A percentile compares a stretch with the other conserved stretches of the same genome.
phyloP scores from a whole-genome alignment of 1,140 invertebrate genomes.

The Scaptomyza hsui region DNA sequence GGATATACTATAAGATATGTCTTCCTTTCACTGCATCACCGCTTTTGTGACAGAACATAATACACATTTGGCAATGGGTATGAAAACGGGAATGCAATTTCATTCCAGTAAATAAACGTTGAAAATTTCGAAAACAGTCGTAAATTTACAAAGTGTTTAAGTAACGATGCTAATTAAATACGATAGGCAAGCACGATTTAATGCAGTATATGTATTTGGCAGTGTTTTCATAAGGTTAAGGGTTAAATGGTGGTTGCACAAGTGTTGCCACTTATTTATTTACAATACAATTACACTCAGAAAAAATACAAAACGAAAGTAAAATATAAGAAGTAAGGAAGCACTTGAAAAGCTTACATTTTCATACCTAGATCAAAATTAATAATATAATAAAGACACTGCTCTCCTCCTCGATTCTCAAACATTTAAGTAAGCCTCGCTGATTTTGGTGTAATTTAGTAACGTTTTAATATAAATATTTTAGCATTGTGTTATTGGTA shows the following conservation, averaged over 20 bases:
- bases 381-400: no score
- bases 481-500: no score
- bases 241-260: slow-evolving; percentile 8
- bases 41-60: background rate
- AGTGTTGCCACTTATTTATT: slow-evolving; percentile 15
- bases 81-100: slow-evolving; percentile 28
- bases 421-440: no score
- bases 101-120: slow-evolving; percentile 45
- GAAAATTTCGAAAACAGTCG: slow-evolving; percentile 33
- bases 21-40: background rate
- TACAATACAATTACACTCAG: background rate
- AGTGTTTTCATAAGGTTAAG: slow-evolving; percentile 3
- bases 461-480: no score
- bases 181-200: slow-evolving; percentile 8
- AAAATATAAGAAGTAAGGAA: no score
- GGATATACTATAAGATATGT: no score
- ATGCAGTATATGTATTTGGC: slow-evolving; percentile 2
- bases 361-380: no score
- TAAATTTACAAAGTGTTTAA: slow-evolving; percentile 44
- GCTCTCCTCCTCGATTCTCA: no score
- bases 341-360: no score
- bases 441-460: no score
- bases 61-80: background rate
- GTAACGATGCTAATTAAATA: slow-evolving; percentile 41
- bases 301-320: no score